Evolutionary conservation across 2,888 invertebrate species (phyloP), one percentile per base, ranked within the genome.

Genomic region (Archaeoteleia sp.): DNA sequence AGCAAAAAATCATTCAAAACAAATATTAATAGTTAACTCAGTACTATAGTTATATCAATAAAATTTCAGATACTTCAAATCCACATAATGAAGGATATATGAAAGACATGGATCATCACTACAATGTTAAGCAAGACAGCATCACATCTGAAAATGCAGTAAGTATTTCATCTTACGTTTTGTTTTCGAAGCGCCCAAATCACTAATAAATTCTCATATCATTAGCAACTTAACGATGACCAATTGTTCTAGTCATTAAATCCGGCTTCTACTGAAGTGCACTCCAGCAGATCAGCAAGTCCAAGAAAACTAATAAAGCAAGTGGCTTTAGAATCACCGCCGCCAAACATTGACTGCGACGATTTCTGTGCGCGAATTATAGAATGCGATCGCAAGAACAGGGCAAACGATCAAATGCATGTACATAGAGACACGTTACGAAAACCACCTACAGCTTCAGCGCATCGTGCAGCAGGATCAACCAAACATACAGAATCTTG

Each of bases 301-400:
- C 91, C 91, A 1, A 86, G 92, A 60, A 87, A 89, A 62, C 83
- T 92, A 10, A 91, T 89, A 46, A 92, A 92, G 76, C 92, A 92
- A 83, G 90, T 90, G 15, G 92, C 92, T n/a, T 82, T 92, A 40
- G 86, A 87, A 67, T 91, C 91, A 71, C 91, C 91, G 9, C 91
- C 91, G 1, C 89, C 90, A 0, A 71, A 77, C 69, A 72, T 74
- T 1, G 82, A 82, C 17, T 66, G 70, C 10, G 74, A 72, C 10
- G 82, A 82, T 54, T 81, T 80, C 43, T 72, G 68, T 34, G 73
- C 74, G 1, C 71, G 77, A 37, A 48, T 75, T n/a, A 62, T 77
- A 15, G 82, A 82, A 6, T 74, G 74, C 25, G 82, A 83, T 5
- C 76, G 77, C 20, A 81, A 67, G 67, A 51, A 65, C 0, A 80